Evolutionary conservation across 2,797 vertebrate genomes (phyloP).

Genomic region (Clarias pachynema): DNA sequence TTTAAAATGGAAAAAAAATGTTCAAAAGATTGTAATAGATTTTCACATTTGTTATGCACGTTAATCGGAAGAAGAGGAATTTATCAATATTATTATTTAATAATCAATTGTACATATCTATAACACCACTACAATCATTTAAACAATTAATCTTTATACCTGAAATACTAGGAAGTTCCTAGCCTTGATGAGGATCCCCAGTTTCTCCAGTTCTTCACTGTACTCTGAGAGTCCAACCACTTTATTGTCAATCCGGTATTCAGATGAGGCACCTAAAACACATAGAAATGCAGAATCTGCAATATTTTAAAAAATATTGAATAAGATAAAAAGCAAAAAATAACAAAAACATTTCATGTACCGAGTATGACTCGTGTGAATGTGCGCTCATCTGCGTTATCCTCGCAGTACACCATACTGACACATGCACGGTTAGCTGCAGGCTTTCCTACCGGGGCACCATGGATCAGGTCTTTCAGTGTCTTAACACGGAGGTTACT

Average conservation of each 20-base stretch:
- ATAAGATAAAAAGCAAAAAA: neutral
- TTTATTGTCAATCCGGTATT: slow-evolving; percentile 92
- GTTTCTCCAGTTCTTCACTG: slow-evolving; percentile 91
- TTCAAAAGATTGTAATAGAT: neutral
- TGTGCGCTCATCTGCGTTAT: slow-evolving; percentile 83
- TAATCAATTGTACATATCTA: neutral
- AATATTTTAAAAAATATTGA: neutral
- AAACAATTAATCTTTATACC: slow-evolving; percentile 61
- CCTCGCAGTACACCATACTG: slow-evolving; percentile 91
- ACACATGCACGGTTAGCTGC: slow-evolving; percentile 92
- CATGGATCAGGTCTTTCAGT: slow-evolving; percentile 90
- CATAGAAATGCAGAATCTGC: neutral
- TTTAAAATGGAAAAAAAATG: neutral
- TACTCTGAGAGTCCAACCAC: slow-evolving; percentile 90
- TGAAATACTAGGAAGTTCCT: slow-evolving; percentile 94
- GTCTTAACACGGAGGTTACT: slow-evolving; percentile 93
- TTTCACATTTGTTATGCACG: neutral
- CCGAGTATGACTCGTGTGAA: slow-evolving; percentile 89
- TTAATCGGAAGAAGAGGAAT: neutral
- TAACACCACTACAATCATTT: neutral
- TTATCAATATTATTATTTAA: neutral
- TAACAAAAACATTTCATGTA: neutral
- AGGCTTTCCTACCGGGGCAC: slow-evolving; percentile 92
- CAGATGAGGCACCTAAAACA: slow-evolving; percentile 85
- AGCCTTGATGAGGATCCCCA: slow-evolving; percentile 94